Percentiles rank a stretch among this genome's conserved stretches.
These are phyloP conservation scores for Agrypnus murinus DNA, from an alignment of 2,888 invertebrate species.

Conservation along the genomic window DNA sequence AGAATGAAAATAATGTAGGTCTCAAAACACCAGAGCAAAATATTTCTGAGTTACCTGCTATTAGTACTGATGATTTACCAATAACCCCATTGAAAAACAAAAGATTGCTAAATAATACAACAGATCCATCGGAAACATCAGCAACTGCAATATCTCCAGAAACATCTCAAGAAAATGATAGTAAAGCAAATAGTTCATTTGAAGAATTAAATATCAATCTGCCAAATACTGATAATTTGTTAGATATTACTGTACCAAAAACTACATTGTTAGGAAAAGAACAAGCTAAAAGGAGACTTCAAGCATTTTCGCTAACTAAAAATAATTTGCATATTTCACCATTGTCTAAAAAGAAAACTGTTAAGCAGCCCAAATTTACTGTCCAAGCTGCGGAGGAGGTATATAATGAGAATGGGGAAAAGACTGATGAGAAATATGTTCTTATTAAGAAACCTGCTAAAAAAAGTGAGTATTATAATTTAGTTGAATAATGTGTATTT, in stretches of 20 bases:
- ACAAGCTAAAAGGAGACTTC: slow-evolving; percentile 67
- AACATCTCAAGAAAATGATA: neutral
- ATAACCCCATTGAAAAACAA: slow-evolving; percentile 23
- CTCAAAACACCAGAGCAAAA: neutral
- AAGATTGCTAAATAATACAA: slow-evolving; percentile 9
- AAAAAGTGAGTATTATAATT: slow-evolving; percentile 52
- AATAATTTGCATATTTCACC: slow-evolving; percentile 45
- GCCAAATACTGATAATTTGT: slow-evolving; percentile 50
- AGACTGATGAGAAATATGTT: slow-evolving; percentile 45
- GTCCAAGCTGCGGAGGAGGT: slow-evolving; percentile 41
- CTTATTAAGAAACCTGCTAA: slow-evolving; percentile 54
- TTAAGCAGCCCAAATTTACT: slow-evolving; percentile 43
- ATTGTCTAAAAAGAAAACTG: slow-evolving; percentile 45
- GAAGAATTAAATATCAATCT: slow-evolving; percentile 11
- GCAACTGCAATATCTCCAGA: neutral
- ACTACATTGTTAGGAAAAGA: slow-evolving; percentile 56
- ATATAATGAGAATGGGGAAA: slow-evolving; percentile 54
- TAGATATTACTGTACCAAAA: slow-evolving; percentile 53
- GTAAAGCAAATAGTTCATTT: neutral
- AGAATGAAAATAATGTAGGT: neutral
- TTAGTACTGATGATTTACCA: slow-evolving; percentile 34
- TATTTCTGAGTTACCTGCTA: neutral
- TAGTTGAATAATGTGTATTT: slow-evolving; percentile 18
- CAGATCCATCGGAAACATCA: neutral
- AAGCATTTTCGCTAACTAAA: slow-evolving; percentile 63